phyloP scores from a whole-genome alignment of 2,797 vertebrate species.

The Threskiornis aethiopicus region DNA sequence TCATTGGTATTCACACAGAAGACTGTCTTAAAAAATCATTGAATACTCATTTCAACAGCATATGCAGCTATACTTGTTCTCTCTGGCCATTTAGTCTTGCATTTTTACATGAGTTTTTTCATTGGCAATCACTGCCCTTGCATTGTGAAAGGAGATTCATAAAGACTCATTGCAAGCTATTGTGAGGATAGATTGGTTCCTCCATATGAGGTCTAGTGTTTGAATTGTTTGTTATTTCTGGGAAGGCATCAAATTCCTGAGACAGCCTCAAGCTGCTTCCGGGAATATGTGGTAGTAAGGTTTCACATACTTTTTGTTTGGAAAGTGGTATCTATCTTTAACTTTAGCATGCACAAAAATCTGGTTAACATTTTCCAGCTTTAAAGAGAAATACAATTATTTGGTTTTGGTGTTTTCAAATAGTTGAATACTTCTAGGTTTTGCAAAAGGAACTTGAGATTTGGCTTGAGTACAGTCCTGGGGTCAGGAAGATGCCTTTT shows the following conservation, averaged over 20 bases:
- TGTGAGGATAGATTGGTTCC: constrained; percentile 56
- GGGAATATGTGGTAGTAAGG: background rate
- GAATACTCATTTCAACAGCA: constrained; percentile 14
- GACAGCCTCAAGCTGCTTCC: background rate
- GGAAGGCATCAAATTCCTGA: constrained; percentile 18
- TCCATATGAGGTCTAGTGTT: constrained; percentile 28
- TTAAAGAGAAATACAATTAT: background rate
- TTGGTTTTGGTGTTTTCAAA: background rate
- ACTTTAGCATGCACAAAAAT: background rate
- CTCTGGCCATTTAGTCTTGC: background rate
- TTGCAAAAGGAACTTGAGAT: background rate
- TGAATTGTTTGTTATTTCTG: constrained; percentile 57
- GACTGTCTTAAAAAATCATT: constrained; percentile 14
- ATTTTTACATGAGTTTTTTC: constrained; percentile 33
- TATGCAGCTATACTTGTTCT: constrained; percentile 10
- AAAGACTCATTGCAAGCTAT: constrained; percentile 50
- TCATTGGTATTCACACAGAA: constrained; percentile 58
- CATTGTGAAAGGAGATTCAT: constrained; percentile 17
- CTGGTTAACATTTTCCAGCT: background rate
- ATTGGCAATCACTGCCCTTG: constrained; percentile 34
- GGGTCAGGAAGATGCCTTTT: background rate
- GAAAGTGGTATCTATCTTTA: background rate
- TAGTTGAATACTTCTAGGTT: background rate
- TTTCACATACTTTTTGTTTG: background rate
- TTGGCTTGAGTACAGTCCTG: background rate